A percentile compares a stretch with the other conserved stretches of the same genome.
Evolutionary conservation across 2,797 vertebrate species (phyloP).

Genomic region (Schizopygopsis malacanthus): DNA sequence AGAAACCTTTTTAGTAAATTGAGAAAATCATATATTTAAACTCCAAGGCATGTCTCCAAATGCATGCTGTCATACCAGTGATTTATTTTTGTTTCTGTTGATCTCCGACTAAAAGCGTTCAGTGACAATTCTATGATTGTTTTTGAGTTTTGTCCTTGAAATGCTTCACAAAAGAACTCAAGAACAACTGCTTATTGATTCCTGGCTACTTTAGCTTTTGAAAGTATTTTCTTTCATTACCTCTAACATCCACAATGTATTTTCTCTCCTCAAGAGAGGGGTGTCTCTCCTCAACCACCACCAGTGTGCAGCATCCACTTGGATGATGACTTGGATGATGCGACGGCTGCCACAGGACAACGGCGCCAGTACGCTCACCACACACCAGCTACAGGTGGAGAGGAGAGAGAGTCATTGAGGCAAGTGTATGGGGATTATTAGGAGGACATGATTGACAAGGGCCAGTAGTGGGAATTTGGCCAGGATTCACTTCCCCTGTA

Average conservation of each 20-base stretch:
- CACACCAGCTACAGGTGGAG: too few species aligned
- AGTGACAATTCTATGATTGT: slow-evolving; percentile 11
- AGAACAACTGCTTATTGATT: slow-evolving; percentile 25
- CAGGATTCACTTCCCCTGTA: too few species aligned
- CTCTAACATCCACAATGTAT: not conserved
- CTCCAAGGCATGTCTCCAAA: slow-evolving; percentile 11
- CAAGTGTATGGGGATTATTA: too few species aligned
- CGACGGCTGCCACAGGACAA: too few species aligned
- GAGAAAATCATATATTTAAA: slow-evolving; percentile 21
- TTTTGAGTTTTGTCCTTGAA: slow-evolving; percentile 11
- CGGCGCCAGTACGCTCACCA: too few species aligned
- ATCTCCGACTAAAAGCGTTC: slow-evolving; percentile 1
- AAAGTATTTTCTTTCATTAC: slow-evolving; percentile 12
- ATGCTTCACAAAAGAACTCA: slow-evolving; percentile 8
- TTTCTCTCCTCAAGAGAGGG: not conserved
- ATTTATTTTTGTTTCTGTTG: slow-evolving; percentile 13
- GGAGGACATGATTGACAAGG: too few species aligned
- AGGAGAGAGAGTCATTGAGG: too few species aligned
- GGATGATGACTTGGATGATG: too few species aligned
- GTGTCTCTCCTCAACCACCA: too few species aligned
- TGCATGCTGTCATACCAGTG: not conserved
- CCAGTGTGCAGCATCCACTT: too few species aligned
- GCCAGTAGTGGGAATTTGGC: too few species aligned
- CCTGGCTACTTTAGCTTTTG: not conserved
- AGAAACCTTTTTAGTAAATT: slow-evolving; percentile 31